These are phyloP conservation scores for Polydrusus tereticollis DNA, from an alignment of 2,888 invertebrate species.

Conservation along the genomic window DNA sequence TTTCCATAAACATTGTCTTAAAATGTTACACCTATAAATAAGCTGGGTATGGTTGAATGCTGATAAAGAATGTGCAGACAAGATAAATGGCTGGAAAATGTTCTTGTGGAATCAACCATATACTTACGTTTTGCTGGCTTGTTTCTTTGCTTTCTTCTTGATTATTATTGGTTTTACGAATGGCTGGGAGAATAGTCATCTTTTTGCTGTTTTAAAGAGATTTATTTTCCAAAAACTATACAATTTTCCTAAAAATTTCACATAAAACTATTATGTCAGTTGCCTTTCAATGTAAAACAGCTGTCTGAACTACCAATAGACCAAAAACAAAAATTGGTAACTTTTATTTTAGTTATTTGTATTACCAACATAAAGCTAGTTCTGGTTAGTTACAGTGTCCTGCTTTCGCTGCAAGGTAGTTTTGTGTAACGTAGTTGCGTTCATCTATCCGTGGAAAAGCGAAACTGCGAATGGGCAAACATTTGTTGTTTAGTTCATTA, in stretches of 20 bases:
- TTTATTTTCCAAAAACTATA: slow-evolving; percentile 1
- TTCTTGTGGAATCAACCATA: slow-evolving; percentile 1
- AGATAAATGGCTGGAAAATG: slow-evolving; percentile 37
- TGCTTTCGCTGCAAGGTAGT: no score
- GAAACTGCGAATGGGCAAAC: no score
- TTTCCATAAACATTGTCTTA: neutral
- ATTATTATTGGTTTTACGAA: slow-evolving; percentile 59
- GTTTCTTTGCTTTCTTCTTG: slow-evolving; percentile 63
- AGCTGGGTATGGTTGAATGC: neutral
- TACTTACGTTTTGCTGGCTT: slow-evolving; percentile 63
- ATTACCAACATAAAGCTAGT: neutral
- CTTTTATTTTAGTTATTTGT: neutral
- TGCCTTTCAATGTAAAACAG: slow-evolving; percentile 19
- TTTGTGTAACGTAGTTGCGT: no score
- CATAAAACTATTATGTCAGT: slow-evolving; percentile 33
- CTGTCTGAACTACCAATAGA: slow-evolving; percentile 27
- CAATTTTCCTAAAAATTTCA: slow-evolving; percentile 9
- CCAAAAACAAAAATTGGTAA: slow-evolving; percentile 13
- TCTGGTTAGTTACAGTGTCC: no score
- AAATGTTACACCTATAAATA: slow-evolving; percentile 20
- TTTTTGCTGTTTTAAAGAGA: slow-evolving; percentile 16
- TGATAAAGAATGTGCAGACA: slow-evolving; percentile 37
- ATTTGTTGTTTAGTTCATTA: no score
- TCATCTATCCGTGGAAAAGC: no score
- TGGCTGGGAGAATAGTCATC: slow-evolving; percentile 67